Conservation (phyloP, 2,797 vertebrate genomes). For the Sebastes vulpes region DNA sequence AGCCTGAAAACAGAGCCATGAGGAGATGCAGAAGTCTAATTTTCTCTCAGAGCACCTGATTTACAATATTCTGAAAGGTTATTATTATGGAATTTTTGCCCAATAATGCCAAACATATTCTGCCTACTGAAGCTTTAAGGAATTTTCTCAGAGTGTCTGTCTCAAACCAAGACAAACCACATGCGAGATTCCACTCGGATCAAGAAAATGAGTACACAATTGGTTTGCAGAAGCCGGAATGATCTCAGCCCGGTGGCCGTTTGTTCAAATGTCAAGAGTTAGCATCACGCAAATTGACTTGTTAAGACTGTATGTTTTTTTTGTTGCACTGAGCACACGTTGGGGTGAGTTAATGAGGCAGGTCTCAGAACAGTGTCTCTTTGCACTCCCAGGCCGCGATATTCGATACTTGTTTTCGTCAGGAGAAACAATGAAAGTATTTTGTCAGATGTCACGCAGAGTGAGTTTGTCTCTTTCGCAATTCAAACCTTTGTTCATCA, state of each 20-base stretch:
- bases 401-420: constrained; percentile 87
- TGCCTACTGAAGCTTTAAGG: not conserved
- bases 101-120: too few relatives aligned
- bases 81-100: too few relatives aligned
- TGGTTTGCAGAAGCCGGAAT: constrained; percentile 14
- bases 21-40: too few relatives aligned
- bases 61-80: too few relatives aligned
- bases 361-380: constrained; percentile 73
- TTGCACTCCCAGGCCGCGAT: constrained; percentile 62
- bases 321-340: constrained; percentile 12
- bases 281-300: constrained; percentile 18
- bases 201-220: constrained; percentile 14
- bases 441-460: constrained; percentile 88
- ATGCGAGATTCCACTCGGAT: constrained; percentile 25
- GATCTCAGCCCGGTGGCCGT: constrained; percentile 18
- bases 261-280: constrained; percentile 16
- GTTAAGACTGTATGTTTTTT: not conserved
- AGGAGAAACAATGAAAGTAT: constrained; percentile 88
- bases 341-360: constrained; percentile 61
- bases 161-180: constrained; percentile 33
- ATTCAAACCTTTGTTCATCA: constrained; percentile 84
- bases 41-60: too few relatives aligned
- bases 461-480: constrained; percentile 87
- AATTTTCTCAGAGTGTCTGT: constrained; percentile 3
- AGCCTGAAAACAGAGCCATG: too few relatives aligned